phyloP scores from a whole-genome alignment of 2,113 vertebrate species.

The Chionomys nivalis region DNA sequence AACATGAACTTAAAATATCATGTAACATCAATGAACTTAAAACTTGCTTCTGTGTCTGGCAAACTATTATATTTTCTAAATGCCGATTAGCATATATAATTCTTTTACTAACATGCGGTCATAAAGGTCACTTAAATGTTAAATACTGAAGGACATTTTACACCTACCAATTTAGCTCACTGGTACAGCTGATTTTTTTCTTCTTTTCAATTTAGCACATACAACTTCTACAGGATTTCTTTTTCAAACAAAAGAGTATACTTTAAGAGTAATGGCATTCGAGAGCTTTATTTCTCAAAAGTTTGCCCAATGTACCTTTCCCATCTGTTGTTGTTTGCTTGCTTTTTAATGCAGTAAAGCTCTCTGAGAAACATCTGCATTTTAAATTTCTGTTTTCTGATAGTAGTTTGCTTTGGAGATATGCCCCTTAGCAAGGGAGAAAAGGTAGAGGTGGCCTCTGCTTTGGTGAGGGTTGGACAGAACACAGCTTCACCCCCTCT shows the following conservation, averaged over 20 bases:
- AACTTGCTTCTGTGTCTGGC: background rate
- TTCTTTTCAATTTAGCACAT: background rate
- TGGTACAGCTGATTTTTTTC: background rate
- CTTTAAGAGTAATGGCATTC: background rate
- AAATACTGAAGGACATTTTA: background rate
- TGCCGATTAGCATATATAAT: background rate
- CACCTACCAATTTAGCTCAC: background rate
- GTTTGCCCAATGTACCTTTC: background rate
- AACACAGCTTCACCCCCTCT: too few relatives aligned
- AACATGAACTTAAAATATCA: background rate
- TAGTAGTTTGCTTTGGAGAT: slow-evolving; percentile 21
- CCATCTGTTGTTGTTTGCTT: background rate
- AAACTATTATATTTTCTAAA: background rate
- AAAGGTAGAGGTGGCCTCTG: rapidly evolving
- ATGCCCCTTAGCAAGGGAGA: background rate
- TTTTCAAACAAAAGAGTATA: background rate
- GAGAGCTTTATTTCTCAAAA: background rate
- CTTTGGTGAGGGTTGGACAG: background rate
- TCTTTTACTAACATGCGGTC: background rate
- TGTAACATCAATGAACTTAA: background rate
- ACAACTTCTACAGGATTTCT: background rate
- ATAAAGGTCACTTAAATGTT: slow-evolving; percentile 5
- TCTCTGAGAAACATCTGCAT: background rate
- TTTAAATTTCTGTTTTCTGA: background rate
- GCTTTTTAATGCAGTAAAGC: background rate